phyloP scores from a whole-genome alignment of 2,113 vertebrate genomes.

The Marcusenius ussheri region DNA sequence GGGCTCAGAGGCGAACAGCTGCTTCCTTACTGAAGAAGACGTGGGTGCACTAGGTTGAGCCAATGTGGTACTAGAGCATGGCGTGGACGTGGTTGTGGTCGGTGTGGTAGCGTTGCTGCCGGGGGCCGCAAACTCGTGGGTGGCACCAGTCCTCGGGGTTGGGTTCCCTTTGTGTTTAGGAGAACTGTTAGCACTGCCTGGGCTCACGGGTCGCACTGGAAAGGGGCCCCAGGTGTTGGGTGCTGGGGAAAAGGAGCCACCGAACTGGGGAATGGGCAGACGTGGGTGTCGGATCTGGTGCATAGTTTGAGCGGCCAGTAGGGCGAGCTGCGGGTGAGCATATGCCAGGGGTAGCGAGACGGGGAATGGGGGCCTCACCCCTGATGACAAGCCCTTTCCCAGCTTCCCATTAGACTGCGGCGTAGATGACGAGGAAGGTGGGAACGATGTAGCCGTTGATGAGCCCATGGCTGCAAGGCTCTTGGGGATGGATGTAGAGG shows the following conservation, averaged over 20 bases:
- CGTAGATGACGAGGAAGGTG: conserved; percentile 73
- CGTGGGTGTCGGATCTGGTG: conserved; percentile 97
- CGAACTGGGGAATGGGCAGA: conserved; percentile 94
- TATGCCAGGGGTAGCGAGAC: conserved; percentile 91
- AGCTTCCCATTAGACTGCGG: conserved; percentile 79
- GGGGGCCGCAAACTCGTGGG: conserved; percentile 23
- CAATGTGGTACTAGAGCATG: conserved; percentile 62
- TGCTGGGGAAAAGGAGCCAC: conserved; percentile 88
- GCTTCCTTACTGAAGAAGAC: conserved; percentile 85
- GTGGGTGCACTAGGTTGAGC: conserved; percentile 58
- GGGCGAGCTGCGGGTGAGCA: conserved; percentile 90
- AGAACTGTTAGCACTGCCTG: conserved; percentile 87
- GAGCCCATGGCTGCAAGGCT: conserved; percentile 78
- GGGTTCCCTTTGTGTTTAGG: conserved; percentile 83
- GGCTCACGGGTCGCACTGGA: conserved; percentile 92
- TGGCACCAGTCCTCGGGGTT: conserved; percentile 41
- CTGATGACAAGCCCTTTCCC: conserved; percentile 80
- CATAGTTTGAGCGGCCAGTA: conserved; percentile 95
- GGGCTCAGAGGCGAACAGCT: conserved; percentile 80
- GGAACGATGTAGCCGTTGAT: conserved; percentile 75
- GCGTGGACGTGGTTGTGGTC: conserved; percentile 56
- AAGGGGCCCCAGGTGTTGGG: conserved; percentile 98
- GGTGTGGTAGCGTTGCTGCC: conserved; percentile 30
- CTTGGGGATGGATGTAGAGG: conserved; percentile 73
- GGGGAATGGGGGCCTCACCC: conserved; percentile 80